Percentiles rank a stretch among this genome's conserved stretches.
phyloP scores from a whole-genome alignment of 2,888 invertebrate genomes.

The Stegana nigrithorax region DNA sequence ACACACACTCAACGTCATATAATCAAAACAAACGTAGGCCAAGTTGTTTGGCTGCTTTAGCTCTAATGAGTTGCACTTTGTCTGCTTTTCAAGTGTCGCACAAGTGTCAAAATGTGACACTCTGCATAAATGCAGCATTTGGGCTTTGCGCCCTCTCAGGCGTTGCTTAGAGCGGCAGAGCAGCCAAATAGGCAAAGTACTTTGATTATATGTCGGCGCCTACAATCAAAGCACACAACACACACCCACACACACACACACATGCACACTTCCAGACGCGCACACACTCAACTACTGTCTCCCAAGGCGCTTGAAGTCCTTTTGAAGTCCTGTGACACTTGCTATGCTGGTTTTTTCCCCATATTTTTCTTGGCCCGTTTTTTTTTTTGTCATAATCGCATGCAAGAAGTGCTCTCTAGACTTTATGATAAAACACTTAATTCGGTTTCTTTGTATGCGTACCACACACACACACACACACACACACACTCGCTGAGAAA shows the following conservation, averaged over 20 bases:
- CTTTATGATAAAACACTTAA: too few species aligned
- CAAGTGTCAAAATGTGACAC: conserved; percentile 45
- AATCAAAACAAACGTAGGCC: not conserved
- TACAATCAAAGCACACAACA: not conserved
- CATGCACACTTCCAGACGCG: too few species aligned
- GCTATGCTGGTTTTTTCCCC: not conserved
- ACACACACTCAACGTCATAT: not conserved
- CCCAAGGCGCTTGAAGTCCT: too few species aligned
- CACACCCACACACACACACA: too few species aligned
- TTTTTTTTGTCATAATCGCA: too few species aligned
- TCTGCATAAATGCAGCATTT: conserved; percentile 3
- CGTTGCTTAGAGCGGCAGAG: not conserved
- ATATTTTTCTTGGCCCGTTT: too few species aligned
- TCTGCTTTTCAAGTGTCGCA: conserved; percentile 39
- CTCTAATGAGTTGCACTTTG: conserved; percentile 60
- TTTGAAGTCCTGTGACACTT: not conserved
- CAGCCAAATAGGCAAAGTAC: not conserved
- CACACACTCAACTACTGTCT: too few species aligned
- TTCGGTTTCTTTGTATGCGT: too few species aligned
- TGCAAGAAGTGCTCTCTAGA: too few species aligned
- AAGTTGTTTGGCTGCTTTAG: conserved; percentile 27
- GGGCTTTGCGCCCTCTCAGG: not conserved
- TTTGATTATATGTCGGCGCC: conserved; percentile 9
- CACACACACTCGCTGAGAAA: too few species aligned
- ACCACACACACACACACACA: too few species aligned